These are phyloP conservation scores for Metopia argyrocephala DNA, from an alignment of 2,888 invertebrate species.

Conservation along the genomic window DNA sequence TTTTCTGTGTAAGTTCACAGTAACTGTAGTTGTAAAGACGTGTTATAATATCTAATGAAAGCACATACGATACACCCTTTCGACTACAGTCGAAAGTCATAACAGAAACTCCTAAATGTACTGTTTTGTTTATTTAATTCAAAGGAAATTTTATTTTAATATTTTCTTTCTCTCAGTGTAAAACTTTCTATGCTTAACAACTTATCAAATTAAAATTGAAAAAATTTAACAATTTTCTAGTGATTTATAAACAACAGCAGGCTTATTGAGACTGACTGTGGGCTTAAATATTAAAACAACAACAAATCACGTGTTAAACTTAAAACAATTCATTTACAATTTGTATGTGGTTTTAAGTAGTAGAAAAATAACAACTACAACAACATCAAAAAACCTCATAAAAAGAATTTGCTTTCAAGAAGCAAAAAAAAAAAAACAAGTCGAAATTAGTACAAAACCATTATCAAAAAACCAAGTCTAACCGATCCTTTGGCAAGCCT, in stretches of 20 bases:
- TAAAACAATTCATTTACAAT: slow-evolving; percentile 64
- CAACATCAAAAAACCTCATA: not conserved
- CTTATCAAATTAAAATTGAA: not conserved
- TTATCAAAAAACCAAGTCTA: slow-evolving; percentile 43
- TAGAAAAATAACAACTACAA: not conserved
- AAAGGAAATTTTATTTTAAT: too few species aligned
- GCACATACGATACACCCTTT: too few species aligned
- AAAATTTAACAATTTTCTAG: not conserved
- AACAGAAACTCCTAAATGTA: too few species aligned
- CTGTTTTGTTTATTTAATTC: too few species aligned
- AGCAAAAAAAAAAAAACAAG: slow-evolving; percentile 6
- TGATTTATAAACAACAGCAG: slow-evolving; percentile 27
- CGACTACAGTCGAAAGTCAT: too few species aligned
- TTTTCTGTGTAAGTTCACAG: too few species aligned
- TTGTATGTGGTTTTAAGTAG: slow-evolving; percentile 55
- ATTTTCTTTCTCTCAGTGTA: not conserved
- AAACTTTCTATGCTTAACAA: not conserved
- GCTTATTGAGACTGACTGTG: not conserved
- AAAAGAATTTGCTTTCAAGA: not conserved
- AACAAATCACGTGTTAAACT: slow-evolving; percentile 63
- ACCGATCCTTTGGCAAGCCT: slow-evolving; percentile 62
- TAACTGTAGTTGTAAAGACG: too few species aligned
- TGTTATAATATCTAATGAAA: too few species aligned
- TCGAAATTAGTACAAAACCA: slow-evolving; percentile 7
- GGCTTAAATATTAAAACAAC: slow-evolving; percentile 54